Conservation (phyloP, 2,888 invertebrate species). For the Drosophila eohydei region DNA sequence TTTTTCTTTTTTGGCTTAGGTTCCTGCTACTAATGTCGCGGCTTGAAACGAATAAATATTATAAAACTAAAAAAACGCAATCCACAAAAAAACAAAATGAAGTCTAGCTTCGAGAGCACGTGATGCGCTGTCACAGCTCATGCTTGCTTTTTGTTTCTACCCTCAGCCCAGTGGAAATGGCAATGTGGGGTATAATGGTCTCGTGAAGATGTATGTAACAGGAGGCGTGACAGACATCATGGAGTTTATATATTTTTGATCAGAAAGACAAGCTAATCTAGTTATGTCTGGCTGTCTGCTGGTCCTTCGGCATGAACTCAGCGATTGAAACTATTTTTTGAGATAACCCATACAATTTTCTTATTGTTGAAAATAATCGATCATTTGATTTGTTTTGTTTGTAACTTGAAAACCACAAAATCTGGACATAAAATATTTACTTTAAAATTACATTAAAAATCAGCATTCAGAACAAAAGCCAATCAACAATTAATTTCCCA, state of each 20-base stretch:
- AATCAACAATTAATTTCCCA: too few species aligned
- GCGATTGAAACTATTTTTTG: too few species aligned
- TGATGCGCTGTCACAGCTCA: conserved; percentile 51
- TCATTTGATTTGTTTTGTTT: too few species aligned
- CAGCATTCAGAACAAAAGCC: too few species aligned
- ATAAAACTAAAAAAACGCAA: conserved; percentile 5
- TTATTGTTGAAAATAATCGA: too few species aligned
- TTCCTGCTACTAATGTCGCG: conserved; percentile 61
- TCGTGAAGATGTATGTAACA: not conserved
- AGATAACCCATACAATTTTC: too few species aligned
- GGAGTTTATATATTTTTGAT: not conserved
- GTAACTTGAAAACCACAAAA: too few species aligned
- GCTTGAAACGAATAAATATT: conserved; percentile 16
- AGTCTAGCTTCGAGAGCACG: conserved; percentile 59
- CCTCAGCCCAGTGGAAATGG: not conserved
- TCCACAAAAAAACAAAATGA: conserved; percentile 35
- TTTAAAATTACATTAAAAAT: too few species aligned
- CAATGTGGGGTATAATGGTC: not conserved
- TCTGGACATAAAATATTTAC: too few species aligned
- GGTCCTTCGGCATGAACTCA: too few species aligned
- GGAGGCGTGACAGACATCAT: not conserved
- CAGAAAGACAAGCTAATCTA: not conserved
- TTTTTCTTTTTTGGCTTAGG: conserved; percentile 25
- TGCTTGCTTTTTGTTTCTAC: conserved; percentile 24
- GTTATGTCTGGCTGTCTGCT: not conserved